A percentile compares a stretch with the other conserved stretches of the same genome.
Conservation (phyloP, 1,140 invertebrate genomes). For the Aphaenogaster floridana region DNA sequence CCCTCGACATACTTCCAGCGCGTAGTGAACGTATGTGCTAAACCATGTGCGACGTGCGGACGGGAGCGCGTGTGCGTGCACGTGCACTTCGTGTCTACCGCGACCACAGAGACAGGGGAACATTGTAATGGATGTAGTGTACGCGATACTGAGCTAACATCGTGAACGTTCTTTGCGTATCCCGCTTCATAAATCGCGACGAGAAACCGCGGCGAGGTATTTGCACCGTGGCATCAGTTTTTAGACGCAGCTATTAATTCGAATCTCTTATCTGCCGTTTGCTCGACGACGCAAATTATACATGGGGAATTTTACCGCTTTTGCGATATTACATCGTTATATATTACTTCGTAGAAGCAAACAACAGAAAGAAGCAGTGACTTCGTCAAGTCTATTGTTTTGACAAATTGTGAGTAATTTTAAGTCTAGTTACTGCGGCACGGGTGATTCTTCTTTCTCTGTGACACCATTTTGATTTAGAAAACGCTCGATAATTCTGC, state of each 20-base stretch:
- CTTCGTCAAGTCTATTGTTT: background rate
- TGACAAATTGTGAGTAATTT: background rate
- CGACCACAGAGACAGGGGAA: slow-evolving; percentile 53
- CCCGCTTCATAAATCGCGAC: slow-evolving; percentile 77
- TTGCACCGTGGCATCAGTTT: slow-evolving; percentile 24
- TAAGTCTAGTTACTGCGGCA: background rate
- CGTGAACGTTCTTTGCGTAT: slow-evolving; percentile 73
- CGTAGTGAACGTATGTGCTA: slow-evolving; percentile 7
- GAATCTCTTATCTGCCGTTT: slow-evolving; percentile 27
- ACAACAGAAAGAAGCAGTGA: background rate
- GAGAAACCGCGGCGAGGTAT: slow-evolving; percentile 72
- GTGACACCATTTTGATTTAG: slow-evolving; percentile 20
- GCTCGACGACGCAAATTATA: slow-evolving; percentile 23
- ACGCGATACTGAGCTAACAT: slow-evolving; percentile 74
- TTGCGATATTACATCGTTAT: background rate
- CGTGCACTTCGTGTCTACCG: background rate
- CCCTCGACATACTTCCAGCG: slow-evolving; percentile 40
- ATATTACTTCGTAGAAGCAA: background rate
- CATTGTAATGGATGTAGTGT: slow-evolving; percentile 77
- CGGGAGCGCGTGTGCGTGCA: slow-evolving; percentile 9
- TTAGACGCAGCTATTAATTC: slow-evolving; percentile 28
- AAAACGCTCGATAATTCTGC: slow-evolving; percentile 14
- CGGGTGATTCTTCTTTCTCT: slow-evolving; percentile 22
- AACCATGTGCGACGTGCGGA: slow-evolving; percentile 1
- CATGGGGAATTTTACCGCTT: background rate